phyloP scores from a whole-genome alignment of 2,113 vertebrate species.

The Rhombomys opimus region DNA sequence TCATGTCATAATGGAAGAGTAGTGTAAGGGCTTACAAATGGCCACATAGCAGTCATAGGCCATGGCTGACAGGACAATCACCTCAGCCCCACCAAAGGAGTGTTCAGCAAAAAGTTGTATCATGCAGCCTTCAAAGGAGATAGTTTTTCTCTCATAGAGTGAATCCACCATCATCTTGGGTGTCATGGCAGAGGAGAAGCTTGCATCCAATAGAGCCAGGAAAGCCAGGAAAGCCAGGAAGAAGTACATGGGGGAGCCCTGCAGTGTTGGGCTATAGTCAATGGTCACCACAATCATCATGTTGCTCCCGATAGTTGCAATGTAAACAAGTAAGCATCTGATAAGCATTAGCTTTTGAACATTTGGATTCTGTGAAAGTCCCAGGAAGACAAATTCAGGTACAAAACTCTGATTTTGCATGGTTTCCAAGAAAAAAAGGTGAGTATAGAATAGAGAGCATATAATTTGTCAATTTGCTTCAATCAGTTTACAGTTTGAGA shows the following conservation, averaged over 20 bases:
- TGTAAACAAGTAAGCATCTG: conserved; percentile 57
- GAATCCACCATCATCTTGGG: conserved; percentile 73
- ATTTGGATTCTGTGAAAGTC: conserved; percentile 62
- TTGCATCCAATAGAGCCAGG: conserved; percentile 70
- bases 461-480: background rate
- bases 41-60: conserved; percentile 70
- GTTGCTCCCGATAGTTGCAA: conserved; percentile 58
- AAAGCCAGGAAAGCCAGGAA: conserved; percentile 74
- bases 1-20: conserved; percentile 64
- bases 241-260: conserved; percentile 69
- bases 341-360: conserved; percentile 62
- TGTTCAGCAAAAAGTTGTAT: conserved; percentile 66
- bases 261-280: conserved; percentile 25
- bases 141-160: conserved; percentile 55
- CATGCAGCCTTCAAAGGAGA: conserved; percentile 65
- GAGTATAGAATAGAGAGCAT: background rate
- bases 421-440: background rate
- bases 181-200: conserved; percentile 63
- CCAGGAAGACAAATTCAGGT: conserved; percentile 69
- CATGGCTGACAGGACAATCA: conserved; percentile 66
- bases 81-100: conserved; percentile 54
- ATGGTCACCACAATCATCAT: conserved; percentile 61
- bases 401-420: conserved; percentile 73
- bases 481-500: background rate
- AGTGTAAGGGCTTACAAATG: conserved; percentile 75